Evolutionary conservation across 2,888 invertebrate species (phyloP), one percentile per base, ranked within the genome.

Genomic region (Magallana nippona): DNA sequence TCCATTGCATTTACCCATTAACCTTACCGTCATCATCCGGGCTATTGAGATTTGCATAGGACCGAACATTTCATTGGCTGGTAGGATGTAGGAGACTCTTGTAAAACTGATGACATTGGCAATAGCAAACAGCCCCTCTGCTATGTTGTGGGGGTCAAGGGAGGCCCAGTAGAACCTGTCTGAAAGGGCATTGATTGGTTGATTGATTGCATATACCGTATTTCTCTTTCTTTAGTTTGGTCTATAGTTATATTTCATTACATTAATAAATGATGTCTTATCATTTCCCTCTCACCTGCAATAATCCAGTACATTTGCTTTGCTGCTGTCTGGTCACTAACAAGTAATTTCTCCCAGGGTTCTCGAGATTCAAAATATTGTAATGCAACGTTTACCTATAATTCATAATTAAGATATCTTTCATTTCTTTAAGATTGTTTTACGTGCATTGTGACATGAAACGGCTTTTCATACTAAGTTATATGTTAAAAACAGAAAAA

Each of bases 21-120:
- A 57, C 55, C 84, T 84, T 85, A 92, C 93, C 87, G 92, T 92
- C 27, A 92, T 89, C 92, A 92, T 93, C 58, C 90, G 87, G 55
- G 90, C 91, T n/a, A 92, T 88, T 0, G 92, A 91, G 55, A 93
- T 92, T 84, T 92, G 92, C 90, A 93, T 91, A 19, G 93, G 93
- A 77, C 93, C 93, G 78, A 92, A 90, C 22, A 90, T 87, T 84
- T 92, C 92, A 87, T 91, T 92, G 82, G 92, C 91, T 13, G 92
- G 92, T n/a, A 93, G 85, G 3, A 93, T 87, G 83, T 91, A 91
- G 22, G 91, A 93, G 8, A 93, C 88, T 10, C 92, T 84, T 15
- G 91, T 87, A 82, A 93, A 92, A 85, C 92, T 92, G 83, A 92
- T 89, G 22, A 92, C 90, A 87, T 93, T 92, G 8, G 91, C 92